These are phyloP conservation scores for Thymelicus acteon DNA, from an alignment of 2,888 invertebrate species.

Conservation along the genomic window DNA sequence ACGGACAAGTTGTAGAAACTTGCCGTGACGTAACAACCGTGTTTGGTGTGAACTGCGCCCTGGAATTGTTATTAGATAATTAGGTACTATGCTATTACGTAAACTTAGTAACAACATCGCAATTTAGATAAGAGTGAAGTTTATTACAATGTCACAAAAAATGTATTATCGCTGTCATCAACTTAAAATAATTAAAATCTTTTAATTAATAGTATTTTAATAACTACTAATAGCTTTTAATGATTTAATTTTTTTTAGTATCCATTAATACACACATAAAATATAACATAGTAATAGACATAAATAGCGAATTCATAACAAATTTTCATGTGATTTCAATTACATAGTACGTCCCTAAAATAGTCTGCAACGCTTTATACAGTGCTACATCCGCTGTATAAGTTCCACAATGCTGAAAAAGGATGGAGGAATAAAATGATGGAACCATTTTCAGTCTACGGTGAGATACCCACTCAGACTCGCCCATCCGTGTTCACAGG, in stretches of 20 bases:
- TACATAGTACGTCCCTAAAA: slow-evolving; percentile 16
- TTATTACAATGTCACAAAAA: too few relatives aligned
- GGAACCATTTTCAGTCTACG: slow-evolving; percentile 80
- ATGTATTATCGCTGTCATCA: not conserved
- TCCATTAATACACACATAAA: too few relatives aligned
- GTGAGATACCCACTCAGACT: slow-evolving; percentile 60
- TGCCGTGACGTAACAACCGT: slow-evolving; percentile 26
- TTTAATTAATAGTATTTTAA: too few relatives aligned
- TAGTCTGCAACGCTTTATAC: slow-evolving; percentile 32
- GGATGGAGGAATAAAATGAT: slow-evolving; percentile 80
- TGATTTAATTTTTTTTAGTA: too few relatives aligned
- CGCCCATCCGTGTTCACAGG: slow-evolving; percentile 49
- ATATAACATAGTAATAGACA: too few relatives aligned
- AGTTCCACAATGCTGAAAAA: slow-evolving; percentile 78
- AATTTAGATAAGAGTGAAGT: too few relatives aligned
- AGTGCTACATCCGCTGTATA: slow-evolving; percentile 58
- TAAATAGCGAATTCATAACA: too few relatives aligned
- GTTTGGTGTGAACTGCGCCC: slow-evolving; percentile 17
- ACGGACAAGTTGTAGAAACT: slow-evolving; percentile 57
- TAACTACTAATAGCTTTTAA: too few relatives aligned
- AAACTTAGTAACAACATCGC: too few relatives aligned
- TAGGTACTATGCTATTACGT: not conserved
- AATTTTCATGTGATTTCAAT: not conserved
- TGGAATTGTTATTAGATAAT: slow-evolving; percentile 8
- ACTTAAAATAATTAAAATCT: not conserved